Evolutionary conservation across 2,888 invertebrate species (phyloP), one percentile per base, ranked within the genome.

Genomic region (Poecilus cupreus): DNA sequence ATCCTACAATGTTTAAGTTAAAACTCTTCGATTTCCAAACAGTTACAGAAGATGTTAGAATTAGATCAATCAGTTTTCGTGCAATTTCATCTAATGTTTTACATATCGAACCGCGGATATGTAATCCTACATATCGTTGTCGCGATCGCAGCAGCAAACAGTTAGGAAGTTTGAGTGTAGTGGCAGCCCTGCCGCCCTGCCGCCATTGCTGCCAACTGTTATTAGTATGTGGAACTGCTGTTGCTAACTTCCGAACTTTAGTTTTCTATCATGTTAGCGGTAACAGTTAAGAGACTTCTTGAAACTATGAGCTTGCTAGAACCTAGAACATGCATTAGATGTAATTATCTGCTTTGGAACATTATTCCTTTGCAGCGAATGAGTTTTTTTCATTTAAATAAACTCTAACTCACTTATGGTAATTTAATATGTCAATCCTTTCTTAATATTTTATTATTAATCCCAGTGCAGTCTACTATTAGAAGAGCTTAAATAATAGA

Each of bases 221-320:
- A 78, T 77, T 78, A 78, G 24, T 24, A 68, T 78, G 68, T 78
- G 78, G 64, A 78, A 78, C 60, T 78, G 26, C 49, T 26, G 68
- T 26, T 68, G 26, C 16, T 46, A 64, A 68, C 68, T 78, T 26
- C 46, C 68, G 24, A 78, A 49, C 49, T 75, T 68, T 49, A 78
- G 78, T 78, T 78, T 78, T 60, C 78, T 68, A 78, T 78, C 64
- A 43, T 46, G 64, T 78, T 68, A 60, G 57, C 20, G 22, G 57
- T 64, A 51, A 43, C 24, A 43, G 32, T 37, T 64, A 32, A 75
- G 26, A 75, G 13, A 54, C 75, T 75, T 51, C 75, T 51, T 51
- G 26, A 72, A 70, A 72, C 46, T 72, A 72, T 72, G 13, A 72
- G 37, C 37, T 37, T 18, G 16, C 37, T 49, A 37, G 16, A 16